Percentiles rank a stretch among this genome's conserved stretches.
Conservation (phyloP, 2,888 invertebrate species). For the Chloromyia formosa region DNA sequence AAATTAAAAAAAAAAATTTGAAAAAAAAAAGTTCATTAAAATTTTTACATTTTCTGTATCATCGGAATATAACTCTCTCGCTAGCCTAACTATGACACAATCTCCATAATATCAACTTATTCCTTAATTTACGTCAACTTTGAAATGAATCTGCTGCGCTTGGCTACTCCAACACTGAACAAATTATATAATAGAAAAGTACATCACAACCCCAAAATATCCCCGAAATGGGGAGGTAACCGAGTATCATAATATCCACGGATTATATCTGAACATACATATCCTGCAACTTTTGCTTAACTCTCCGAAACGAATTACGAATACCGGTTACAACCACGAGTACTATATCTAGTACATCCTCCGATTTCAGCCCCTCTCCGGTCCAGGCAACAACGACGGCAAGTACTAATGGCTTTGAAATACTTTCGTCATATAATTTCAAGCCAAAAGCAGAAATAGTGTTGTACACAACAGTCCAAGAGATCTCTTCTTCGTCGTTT, state of each 20-base stretch:
- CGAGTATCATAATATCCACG: slow-evolving; percentile 27
- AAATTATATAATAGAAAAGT: background rate
- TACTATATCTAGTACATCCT: background rate
- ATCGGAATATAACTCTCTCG: background rate
- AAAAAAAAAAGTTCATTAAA: too few relatives aligned
- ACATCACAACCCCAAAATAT: background rate
- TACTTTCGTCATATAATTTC: slow-evolving; percentile 37
- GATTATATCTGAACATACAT: slow-evolving; percentile 22
- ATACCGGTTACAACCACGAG: background rate
- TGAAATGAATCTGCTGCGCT: background rate
- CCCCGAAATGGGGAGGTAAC: background rate
- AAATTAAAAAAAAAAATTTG: too few relatives aligned
- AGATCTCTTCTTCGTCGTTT: too few relatives aligned
- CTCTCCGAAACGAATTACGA: slow-evolving; percentile 28
- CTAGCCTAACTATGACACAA: too few relatives aligned
- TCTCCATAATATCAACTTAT: background rate
- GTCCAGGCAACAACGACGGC: background rate
- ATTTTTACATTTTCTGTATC: too few relatives aligned
- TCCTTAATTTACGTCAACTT: background rate
- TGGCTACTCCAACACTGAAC: background rate
- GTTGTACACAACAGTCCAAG: slow-evolving; percentile 13
- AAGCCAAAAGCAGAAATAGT: slow-evolving; percentile 11
- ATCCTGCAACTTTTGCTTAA: slow-evolving; percentile 33
- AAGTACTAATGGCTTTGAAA: slow-evolving; percentile 18
- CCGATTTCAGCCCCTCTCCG: background rate